Evolutionary conservation across 1,140 invertebrate species (phyloP).

Genomic region (Drusus annulatus): DNA sequence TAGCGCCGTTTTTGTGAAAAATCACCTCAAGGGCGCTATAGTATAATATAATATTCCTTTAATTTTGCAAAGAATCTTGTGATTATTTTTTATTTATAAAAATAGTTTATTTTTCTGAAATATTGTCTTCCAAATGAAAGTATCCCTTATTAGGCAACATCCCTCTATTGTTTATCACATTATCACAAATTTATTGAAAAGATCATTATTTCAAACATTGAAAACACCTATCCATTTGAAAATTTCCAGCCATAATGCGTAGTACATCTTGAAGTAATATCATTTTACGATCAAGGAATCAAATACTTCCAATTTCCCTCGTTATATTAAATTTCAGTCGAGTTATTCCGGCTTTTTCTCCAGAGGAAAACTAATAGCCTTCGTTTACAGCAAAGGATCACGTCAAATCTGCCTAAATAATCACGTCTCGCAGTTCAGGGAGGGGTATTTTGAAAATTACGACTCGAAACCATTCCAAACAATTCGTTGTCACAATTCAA

Average conservation of each 20-base stretch:
- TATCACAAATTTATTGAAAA: too few species aligned
- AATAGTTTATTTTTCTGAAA: too few species aligned
- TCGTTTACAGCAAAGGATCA: conserved; percentile 43
- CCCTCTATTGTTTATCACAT: too few species aligned
- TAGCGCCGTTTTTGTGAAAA: too few species aligned
- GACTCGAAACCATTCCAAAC: background rate
- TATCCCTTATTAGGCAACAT: too few species aligned
- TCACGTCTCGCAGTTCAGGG: background rate
- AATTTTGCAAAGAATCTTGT: too few species aligned
- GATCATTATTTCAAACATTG: background rate
- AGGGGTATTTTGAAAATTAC: conserved; percentile 18
- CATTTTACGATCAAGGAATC: conserved; percentile 52
- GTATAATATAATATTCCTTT: too few species aligned
- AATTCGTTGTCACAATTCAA: background rate
- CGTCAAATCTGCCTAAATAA: background rate
- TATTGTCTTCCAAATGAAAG: too few species aligned
- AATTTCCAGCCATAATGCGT: conserved; percentile 4
- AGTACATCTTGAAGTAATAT: conserved; percentile 29
- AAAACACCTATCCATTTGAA: background rate
- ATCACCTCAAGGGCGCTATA: too few species aligned
- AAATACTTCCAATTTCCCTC: conserved; percentile 50
- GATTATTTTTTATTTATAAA: too few species aligned
- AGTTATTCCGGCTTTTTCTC: conserved; percentile 51
- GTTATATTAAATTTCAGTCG: conserved; percentile 46
- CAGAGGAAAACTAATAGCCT: conserved; percentile 48